These are phyloP conservation scores for Drosophila virilis DNA, from an alignment of 1,140 invertebrate species.

Conservation along the genomic window DNA sequence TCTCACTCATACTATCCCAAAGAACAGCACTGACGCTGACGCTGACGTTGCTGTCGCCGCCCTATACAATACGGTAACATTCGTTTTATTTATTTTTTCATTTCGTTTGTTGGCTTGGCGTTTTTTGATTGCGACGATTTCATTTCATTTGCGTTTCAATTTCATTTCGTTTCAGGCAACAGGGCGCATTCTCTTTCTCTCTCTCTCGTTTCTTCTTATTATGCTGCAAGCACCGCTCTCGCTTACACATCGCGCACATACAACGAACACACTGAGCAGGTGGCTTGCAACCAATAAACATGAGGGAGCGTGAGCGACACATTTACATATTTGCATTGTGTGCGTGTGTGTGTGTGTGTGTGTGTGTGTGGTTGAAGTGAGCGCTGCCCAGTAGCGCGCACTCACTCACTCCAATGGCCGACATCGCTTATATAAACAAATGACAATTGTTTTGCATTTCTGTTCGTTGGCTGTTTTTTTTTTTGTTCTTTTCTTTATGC, in stretches of 20 bases:
- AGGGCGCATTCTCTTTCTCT: conserved; percentile 40
- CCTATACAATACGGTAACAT: conserved; percentile 52
- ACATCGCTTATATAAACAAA: conserved; percentile 79
- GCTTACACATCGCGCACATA: conserved; percentile 40
- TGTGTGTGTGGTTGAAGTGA: conserved; percentile 46
- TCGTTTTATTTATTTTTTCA: conserved; percentile 82
- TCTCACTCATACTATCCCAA: conserved; percentile 38
- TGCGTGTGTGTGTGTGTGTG: no score
- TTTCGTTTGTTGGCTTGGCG: conserved; percentile 72
- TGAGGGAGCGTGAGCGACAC: conserved; percentile 65
- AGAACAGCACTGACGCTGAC: conserved; percentile 22
- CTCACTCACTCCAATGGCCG: conserved; percentile 65
- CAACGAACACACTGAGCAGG: conserved; percentile 58
- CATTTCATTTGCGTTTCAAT: conserved; percentile 80
- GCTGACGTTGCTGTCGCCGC: conserved; percentile 41
- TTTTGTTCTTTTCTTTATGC: conserved; percentile 40
- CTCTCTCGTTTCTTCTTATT: conserved; percentile 19
- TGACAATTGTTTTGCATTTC: conserved; percentile 83
- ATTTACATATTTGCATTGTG: conserved; percentile 77
- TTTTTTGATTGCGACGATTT: conserved; percentile 60
- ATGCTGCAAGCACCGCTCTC: conserved; percentile 19
- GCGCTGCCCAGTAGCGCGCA: conserved; percentile 50
- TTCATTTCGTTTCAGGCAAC: conserved; percentile 76
- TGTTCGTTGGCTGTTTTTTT: conserved; percentile 51
- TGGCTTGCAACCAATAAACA: conserved; percentile 83